phyloP scores from a whole-genome alignment of 2,888 invertebrate species.

The Cerastoderma edule region DNA sequence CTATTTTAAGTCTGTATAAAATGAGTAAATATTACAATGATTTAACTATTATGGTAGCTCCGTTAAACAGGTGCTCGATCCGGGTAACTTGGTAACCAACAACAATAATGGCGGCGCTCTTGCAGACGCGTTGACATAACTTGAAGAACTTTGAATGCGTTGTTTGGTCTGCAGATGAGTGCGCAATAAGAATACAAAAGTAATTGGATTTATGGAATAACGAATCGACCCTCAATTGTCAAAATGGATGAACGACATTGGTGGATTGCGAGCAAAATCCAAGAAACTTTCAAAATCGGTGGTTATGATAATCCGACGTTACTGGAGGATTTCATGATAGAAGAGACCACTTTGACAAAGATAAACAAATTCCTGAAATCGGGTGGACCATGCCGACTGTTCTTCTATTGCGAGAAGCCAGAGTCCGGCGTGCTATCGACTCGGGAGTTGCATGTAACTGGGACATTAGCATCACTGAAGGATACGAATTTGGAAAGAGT shows the following conservation, averaged over 20 bases:
- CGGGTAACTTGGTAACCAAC: constrained; percentile 76
- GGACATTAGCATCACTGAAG: constrained; percentile 79
- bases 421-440: constrained; percentile 74
- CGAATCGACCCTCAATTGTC: not conserved
- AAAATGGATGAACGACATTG: constrained; percentile 84
- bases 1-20: not conserved
- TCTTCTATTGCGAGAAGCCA: constrained; percentile 81
- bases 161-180: not conserved
- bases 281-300: constrained; percentile 83
- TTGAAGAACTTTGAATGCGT: not conserved
- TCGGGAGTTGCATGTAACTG: constrained; percentile 77
- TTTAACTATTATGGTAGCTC: not conserved
- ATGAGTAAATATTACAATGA: not conserved
- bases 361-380: constrained; percentile 81
- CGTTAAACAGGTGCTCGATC: constrained; percentile 37
- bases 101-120: constrained; percentile 76
- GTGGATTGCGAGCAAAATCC: constrained; percentile 84
- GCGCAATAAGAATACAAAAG: not conserved
- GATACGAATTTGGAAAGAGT: constrained; percentile 78
- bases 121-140: constrained; percentile 45
- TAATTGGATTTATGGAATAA: not conserved
- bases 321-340: constrained; percentile 82
- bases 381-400: constrained; percentile 81
- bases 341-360: constrained; percentile 78
- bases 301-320: constrained; percentile 81